Evolutionary conservation across 2,888 invertebrate species (phyloP), one percentile per base, ranked within the genome.

Genomic region (Parascotia fuliginaria): DNA sequence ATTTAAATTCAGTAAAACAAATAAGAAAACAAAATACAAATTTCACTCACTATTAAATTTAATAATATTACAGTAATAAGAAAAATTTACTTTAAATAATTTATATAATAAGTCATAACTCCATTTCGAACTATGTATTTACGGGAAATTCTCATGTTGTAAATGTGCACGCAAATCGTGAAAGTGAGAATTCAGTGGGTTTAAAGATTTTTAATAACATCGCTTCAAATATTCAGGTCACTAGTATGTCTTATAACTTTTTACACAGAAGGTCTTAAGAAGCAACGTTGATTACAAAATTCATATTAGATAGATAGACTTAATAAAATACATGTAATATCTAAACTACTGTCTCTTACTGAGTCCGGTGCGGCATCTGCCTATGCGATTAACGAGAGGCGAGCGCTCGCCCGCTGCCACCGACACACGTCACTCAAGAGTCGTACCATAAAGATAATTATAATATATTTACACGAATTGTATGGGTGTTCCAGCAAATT

Each of bases 31-130:
- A 87, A 90, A 88, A 88, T 88, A 90, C 89, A 89, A 89, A 87
- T 88, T 90, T 89, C 92, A 92, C 92, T 92, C 92, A 85, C 90
- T 92, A 91, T 89, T 89, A 88, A 90, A 87, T 92, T 91, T 89
- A 91, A 87, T 89, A 87, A 86, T 90, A 90, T 87, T 86, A 89
- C 87, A 88, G 89, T 87, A 88, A 87, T 89, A 88, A 87, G 85
- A 89, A 87, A 89, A 77, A 77, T 78, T 87, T 84, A 83, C 78
- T 85, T 89, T 85, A 86, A 89, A 91, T 88, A 89, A 90, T 89
- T 91, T 89, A 85, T 85, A 65, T 85, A 65, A 82, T 87, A 88
- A 83, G 86, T 89, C 87, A 88, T 83, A 80, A 90, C 85, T 88
- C 85, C 84, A 85, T 86, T 85, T 82, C 83, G 78, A 88, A 86